Percentiles rank a stretch among this genome's conserved stretches.
Conservation (phyloP, 2,797 vertebrate genomes). For the Alosa sapidissima region DNA sequence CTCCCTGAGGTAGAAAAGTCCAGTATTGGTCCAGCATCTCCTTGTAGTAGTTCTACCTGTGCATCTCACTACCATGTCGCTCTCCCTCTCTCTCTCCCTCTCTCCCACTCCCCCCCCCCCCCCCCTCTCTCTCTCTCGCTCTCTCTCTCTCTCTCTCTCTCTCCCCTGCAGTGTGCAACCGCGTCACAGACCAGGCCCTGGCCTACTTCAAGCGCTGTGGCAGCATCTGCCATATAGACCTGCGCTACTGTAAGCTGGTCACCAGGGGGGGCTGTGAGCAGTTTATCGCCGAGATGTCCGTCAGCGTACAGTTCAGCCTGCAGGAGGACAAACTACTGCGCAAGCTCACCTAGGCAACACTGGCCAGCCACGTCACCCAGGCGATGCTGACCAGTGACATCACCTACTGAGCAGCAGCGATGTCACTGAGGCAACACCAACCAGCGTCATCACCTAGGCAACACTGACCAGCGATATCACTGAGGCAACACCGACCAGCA, state of each 20-base stretch:
- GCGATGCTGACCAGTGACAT: not conserved
- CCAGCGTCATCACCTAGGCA: not conserved
- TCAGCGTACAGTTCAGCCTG: constrained; percentile 93
- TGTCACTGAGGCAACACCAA: not conserved
- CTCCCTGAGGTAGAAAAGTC: too few relatives aligned
- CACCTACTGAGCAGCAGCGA: not conserved
- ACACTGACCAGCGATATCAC: not conserved
- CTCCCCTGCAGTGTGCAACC: constrained; percentile 85
- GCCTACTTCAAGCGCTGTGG: constrained; percentile 97
- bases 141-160: constrained; percentile 36
- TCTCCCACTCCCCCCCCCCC: too few relatives aligned
- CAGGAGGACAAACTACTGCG: constrained; percentile 93
- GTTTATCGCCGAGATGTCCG: constrained; percentile 95
- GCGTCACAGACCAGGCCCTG: constrained; percentile 94
- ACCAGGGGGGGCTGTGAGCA: constrained; percentile 92
- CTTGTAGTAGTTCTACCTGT: too few relatives aligned
- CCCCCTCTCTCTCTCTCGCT: constrained; percentile 28
- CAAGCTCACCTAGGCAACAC: constrained; percentile 80
- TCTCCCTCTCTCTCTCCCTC: too few relatives aligned
- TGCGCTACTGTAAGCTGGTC: constrained; percentile 97
- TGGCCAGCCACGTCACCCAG: not conserved
- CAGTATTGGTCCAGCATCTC: too few relatives aligned
- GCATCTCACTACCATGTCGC: too few relatives aligned
- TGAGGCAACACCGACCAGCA: not conserved
- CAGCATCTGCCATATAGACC: constrained; percentile 93